phyloP scores from a whole-genome alignment of 2,888 invertebrate species.

The Frankliniella intonsa region DNA sequence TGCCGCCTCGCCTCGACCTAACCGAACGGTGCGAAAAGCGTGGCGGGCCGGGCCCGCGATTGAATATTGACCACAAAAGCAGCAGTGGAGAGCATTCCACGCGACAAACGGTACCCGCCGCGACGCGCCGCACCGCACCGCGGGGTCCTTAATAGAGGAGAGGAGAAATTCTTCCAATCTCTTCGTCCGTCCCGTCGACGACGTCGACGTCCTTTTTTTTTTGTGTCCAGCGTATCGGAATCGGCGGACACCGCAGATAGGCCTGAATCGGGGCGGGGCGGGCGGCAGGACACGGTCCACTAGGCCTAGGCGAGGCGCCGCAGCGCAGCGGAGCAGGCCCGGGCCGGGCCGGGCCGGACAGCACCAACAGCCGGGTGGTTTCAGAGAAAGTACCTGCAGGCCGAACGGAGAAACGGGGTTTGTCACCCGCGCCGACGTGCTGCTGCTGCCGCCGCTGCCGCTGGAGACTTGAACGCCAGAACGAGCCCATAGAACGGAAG shows the following conservation, averaged over 20 bases:
- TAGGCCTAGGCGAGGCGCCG: not conserved
- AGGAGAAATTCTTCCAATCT: slow-evolving; percentile 25
- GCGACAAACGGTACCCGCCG: slow-evolving; percentile 3
- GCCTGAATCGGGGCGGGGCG: not conserved
- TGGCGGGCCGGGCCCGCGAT: not conserved
- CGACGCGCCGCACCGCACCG: not conserved
- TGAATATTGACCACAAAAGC: not conserved
- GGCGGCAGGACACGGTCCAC: not conserved
- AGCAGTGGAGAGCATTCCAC: not conserved
- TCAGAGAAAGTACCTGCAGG: not conserved
- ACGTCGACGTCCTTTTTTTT: not conserved
- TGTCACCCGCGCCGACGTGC: not conserved
- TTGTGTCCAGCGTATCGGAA: slow-evolving; percentile 15
- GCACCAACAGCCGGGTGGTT: not conserved
- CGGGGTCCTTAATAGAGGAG: slow-evolving; percentile 18
- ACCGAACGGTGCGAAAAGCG: too few species aligned
- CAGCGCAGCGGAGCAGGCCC: not conserved
- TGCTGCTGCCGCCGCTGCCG: not conserved
- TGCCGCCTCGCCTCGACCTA: too few species aligned
- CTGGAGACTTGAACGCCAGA: not conserved
- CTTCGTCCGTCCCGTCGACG: not conserved
- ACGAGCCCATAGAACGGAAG: not conserved
- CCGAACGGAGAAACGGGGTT: not conserved
- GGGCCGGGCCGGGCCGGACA: not conserved
- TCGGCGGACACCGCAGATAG: slow-evolving; percentile 20